Conservation (phyloP, 2,888 invertebrate genomes). For the Acholoe squamosa region DNA sequence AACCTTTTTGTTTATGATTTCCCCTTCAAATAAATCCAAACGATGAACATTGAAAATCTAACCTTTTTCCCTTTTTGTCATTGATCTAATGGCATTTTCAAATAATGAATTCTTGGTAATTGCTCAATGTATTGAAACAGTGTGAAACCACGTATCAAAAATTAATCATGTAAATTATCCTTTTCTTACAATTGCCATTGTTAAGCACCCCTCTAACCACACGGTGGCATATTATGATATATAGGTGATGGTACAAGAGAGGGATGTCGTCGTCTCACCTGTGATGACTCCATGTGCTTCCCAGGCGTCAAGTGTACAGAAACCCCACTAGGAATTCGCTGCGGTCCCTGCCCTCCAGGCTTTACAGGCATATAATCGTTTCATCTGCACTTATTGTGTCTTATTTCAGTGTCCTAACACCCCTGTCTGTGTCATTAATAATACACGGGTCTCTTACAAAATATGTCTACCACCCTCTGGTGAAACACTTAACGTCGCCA, state of each 20-base stretch:
- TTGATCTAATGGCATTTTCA: background rate
- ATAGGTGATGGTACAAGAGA: constrained; percentile 66
- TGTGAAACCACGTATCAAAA: no score
- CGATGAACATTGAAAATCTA: background rate
- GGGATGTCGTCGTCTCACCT: constrained; percentile 84
- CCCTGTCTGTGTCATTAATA: constrained; percentile 31
- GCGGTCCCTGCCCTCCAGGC: constrained; percentile 84
- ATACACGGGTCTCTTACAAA: background rate
- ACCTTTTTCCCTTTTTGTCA: background rate
- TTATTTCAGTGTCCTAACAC: constrained; percentile 45
- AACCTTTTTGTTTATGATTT: background rate
- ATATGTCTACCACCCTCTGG: background rate
- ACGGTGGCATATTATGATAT: background rate
- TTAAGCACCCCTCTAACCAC: background rate
- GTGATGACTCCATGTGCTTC: constrained; percentile 90
- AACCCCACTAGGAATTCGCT: constrained; percentile 79
- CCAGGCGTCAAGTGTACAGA: constrained; percentile 84
- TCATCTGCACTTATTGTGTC: background rate
- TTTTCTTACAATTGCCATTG: background rate
- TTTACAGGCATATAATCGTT: constrained; percentile 75
- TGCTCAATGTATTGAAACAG: no score
- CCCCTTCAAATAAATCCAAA: background rate
- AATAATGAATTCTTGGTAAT: background rate
- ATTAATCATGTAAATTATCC: no score
- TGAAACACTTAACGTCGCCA: no score